Evolutionary conservation across 30 jellyfish, hydroid and myxozoan species (phyloP), one percentile per base, ranked within the genome.

Genomic region (Hydra vulgaris): DNA sequence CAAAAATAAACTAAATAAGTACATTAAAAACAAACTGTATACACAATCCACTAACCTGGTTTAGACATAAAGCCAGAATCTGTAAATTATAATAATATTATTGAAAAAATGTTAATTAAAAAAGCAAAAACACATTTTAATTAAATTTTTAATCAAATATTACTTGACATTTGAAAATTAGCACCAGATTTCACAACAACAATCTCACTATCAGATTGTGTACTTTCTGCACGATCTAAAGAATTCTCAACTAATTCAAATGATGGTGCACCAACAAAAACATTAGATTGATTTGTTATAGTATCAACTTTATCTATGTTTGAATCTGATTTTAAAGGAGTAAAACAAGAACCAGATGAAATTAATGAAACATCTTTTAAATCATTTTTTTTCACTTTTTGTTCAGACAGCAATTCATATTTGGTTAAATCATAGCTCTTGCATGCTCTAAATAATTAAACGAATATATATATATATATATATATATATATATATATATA

Each of bases 141-240:
- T n/a, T n/a, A n/a, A n/a, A n/a, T n/a, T n/a, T n/a, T n/a, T n/a
- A n/a, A n/a, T n/a, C n/a, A n/a, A n/a, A n/a, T n/a, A n/a, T n/a
- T n/a, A n/a, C n/a, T n/a, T n/a, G n/a, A n/a, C n/a, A n/a, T n/a
- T n/a, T n/a, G n/a, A n/a, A n/a, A n/a, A n/a, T n/a, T n/a, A n/a
- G n/a, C n/a, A n/a, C n/a, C n/a, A n/a, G 40, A 74, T 78, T 66
- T 68, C 27, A 88, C 86, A 40, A 88, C 95, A 66, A 88, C 74
- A 53, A 88, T 94, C 61, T 82, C 96, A 84, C 86, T 89, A 0
- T 82, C 89, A 15, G 83, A 25, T 23, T 66, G 79, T 18, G 25
- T 66, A 25, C 52, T 66, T 0, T 86, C 89, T 26, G 27, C 56
- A 4, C 26, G 83, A 17, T 27, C 17, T 53, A 17, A 17, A 27